These are phyloP conservation scores for Unio delphinus DNA, from an alignment of 2,888 invertebrate genomes.

Conservation along the genomic window DNA sequence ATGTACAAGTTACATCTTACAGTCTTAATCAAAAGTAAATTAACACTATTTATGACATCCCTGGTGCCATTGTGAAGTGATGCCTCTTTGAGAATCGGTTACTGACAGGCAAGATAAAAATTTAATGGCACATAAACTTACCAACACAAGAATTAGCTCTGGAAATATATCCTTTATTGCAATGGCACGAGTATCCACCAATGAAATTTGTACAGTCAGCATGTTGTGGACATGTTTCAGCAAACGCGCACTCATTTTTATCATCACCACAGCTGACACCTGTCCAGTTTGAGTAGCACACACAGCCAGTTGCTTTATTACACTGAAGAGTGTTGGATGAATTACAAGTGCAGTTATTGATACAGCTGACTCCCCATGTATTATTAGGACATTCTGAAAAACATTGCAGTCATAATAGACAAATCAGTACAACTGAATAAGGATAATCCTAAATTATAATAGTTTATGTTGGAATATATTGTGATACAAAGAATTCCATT, in stretches of 20 bases:
- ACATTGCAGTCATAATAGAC: not conserved
- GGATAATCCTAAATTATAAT: too few relatives aligned
- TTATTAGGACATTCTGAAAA: constrained; percentile 26
- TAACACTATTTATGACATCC: too few relatives aligned
- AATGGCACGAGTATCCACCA: constrained; percentile 5
- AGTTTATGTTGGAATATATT: too few relatives aligned
- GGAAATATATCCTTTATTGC: not conserved
- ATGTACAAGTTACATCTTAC: too few relatives aligned
- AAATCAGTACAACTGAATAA: too few relatives aligned
- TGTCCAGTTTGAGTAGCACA: constrained; percentile 33
- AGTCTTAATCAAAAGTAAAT: too few relatives aligned
- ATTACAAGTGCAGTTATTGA: constrained; percentile 26
- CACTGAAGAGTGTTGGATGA: constrained; percentile 15
- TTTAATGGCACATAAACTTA: not conserved
- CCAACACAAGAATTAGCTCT: not conserved
- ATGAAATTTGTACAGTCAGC: not conserved
- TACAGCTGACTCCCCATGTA: constrained; percentile 27
- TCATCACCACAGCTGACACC: constrained; percentile 36
- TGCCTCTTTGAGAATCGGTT: too few relatives aligned
- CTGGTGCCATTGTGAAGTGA: too few relatives aligned
- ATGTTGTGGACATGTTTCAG: constrained; percentile 1
- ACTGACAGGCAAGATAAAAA: too few relatives aligned
- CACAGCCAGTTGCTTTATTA: constrained; percentile 25
- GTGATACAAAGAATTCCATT: too few relatives aligned
- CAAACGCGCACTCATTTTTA: constrained; percentile 22